These are phyloP conservation scores for Tetragonisca angustula DNA, from an alignment of 2,888 invertebrate species.

Conservation along the genomic window DNA sequence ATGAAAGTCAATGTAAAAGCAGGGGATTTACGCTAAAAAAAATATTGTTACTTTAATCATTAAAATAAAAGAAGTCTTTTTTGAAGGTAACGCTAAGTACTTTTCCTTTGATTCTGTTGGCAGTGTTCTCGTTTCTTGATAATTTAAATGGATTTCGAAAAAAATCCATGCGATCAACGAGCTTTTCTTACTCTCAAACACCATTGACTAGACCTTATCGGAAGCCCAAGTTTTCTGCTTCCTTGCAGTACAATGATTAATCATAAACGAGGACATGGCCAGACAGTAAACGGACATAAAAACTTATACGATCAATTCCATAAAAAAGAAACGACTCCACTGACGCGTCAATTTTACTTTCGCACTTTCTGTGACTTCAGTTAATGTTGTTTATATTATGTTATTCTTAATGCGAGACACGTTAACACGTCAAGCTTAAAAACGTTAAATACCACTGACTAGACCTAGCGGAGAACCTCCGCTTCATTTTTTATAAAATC, in stretches of 20 bases:
- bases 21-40: conserved; percentile 11
- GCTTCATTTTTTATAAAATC: conserved; percentile 57
- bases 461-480: conserved; percentile 60
- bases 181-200: conserved; percentile 33
- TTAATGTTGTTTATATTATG: conserved; percentile 26
- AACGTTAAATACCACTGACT: conserved; percentile 66
- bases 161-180: conserved; percentile 31
- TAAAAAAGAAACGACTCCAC: conserved; percentile 5
- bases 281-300: conserved; percentile 23
- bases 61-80: conserved; percentile 6
- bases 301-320: conserved; percentile 16
- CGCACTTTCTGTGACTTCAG: conserved; percentile 37
- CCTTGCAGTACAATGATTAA: conserved; percentile 56
- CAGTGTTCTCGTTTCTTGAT: conserved; percentile 50
- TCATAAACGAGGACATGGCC: conserved; percentile 52
- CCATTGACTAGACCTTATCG: conserved; percentile 61
- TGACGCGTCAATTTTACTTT: conserved; percentile 38
- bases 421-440: conserved; percentile 38
- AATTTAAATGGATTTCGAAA: conserved; percentile 27
- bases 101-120: conserved; percentile 44
- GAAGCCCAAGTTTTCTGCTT: conserved; percentile 53
- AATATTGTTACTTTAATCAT: conserved; percentile 11
- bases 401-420: conserved; percentile 39
- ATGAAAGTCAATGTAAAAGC: conserved; percentile 1
- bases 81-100: conserved; percentile 34